phyloP scores from a whole-genome alignment of 1,140 invertebrate genomes.

The Atta texana region DNA sequence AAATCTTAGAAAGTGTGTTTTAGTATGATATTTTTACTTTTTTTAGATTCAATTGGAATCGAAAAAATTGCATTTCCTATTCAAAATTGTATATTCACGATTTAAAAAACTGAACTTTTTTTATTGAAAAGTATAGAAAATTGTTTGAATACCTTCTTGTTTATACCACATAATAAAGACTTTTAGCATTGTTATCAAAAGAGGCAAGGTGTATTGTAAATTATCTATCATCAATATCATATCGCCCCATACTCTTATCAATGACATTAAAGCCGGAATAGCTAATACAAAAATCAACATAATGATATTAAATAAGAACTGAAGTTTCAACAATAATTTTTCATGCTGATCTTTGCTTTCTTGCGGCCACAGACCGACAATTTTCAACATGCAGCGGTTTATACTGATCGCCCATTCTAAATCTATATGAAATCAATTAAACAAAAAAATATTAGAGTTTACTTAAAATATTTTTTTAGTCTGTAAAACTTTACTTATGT shows the following conservation, averaged over 20 bases:
- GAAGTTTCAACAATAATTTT: background rate
- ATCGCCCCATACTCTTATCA: conserved; percentile 30
- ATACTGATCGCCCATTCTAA: conserved; percentile 43
- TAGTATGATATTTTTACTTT: too few relatives aligned
- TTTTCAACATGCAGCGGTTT: conserved; percentile 16
- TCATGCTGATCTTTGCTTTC: background rate
- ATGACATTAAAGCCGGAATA: background rate
- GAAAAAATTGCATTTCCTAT: too few relatives aligned
- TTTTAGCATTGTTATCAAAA: conserved; percentile 19
- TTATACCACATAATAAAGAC: conserved; percentile 29
- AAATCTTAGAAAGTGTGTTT: too few relatives aligned
- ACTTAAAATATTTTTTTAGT: conserved; percentile 5
- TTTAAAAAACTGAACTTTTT: too few relatives aligned
- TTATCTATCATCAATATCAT: conserved; percentile 38
- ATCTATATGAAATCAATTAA: background rate
- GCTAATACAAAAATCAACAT: background rate
- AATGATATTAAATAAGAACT: background rate
- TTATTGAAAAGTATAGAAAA: background rate
- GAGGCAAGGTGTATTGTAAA: conserved; percentile 3
- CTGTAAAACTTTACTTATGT: background rate
- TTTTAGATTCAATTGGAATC: too few relatives aligned
- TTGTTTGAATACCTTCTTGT: background rate
- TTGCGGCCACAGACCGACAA: conserved; percentile 24
- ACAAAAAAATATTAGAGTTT: background rate
- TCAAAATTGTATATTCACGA: too few relatives aligned